phyloP scores from a whole-genome alignment of 1,140 invertebrate species.

The Brachionus sp. region DNA sequence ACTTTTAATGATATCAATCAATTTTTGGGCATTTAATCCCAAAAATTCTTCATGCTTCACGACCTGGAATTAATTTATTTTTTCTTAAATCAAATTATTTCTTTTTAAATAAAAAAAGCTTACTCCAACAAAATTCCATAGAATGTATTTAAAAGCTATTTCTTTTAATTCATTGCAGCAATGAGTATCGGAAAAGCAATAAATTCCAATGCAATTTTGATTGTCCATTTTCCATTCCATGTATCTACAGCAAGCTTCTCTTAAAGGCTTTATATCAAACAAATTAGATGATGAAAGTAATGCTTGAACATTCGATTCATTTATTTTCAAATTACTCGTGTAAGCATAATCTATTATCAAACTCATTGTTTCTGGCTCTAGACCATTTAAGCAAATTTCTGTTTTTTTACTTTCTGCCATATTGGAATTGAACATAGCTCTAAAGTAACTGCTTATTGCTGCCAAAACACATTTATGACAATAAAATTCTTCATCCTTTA shows the following conservation, averaged over 20 bases:
- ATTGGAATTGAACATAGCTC: conserved; percentile 62
- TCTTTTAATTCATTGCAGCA: conserved; percentile 61
- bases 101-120: neutral
- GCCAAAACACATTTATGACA: conserved; percentile 63
- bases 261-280: conserved; percentile 62
- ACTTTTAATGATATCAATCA: conserved; percentile 61
- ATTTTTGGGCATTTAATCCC: conserved; percentile 57
- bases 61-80: conserved; percentile 57
- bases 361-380: conserved; percentile 61
- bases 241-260: conserved; percentile 63
- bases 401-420: conserved; percentile 61
- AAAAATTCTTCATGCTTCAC: conserved; percentile 62
- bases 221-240: conserved; percentile 64
- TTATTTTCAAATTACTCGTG: conserved; percentile 62
- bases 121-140: conserved; percentile 52
- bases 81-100: neutral
- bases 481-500: conserved; percentile 59
- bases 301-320: conserved; percentile 63
- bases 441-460: conserved; percentile 62
- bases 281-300: conserved; percentile 65
- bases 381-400: conserved; percentile 61
- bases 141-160: conserved; percentile 59
- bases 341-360: conserved; percentile 65
- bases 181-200: conserved; percentile 65
- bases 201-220: conserved; percentile 63